Conservation (phyloP, 2,888 invertebrate species). For the Rhorus exstirpatorius region DNA sequence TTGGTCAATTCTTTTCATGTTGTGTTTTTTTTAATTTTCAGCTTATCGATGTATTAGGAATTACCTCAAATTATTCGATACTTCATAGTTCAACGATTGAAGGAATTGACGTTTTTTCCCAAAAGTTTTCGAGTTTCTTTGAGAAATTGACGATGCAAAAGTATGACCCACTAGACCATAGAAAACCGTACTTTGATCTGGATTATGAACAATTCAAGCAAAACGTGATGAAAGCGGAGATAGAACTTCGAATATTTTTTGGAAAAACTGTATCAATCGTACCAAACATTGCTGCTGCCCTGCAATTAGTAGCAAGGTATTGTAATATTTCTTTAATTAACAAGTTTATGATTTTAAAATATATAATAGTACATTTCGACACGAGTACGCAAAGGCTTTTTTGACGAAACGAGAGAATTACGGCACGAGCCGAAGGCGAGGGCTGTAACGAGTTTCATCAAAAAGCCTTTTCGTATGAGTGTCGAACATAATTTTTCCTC, state of each 20-base stretch:
- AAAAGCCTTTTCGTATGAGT: too few relatives aligned
- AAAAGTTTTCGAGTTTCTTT: constrained; percentile 90
- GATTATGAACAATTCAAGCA: constrained; percentile 92
- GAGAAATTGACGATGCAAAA: constrained; percentile 90
- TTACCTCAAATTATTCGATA: constrained; percentile 91
- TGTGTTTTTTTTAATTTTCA: constrained; percentile 83
- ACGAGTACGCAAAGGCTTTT: too few relatives aligned
- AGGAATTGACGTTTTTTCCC: constrained; percentile 91
- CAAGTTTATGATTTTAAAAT: not conserved
- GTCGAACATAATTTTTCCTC: too few relatives aligned
- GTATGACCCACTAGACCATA: constrained; percentile 94
- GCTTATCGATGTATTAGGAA: constrained; percentile 92
- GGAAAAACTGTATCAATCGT: constrained; percentile 86
- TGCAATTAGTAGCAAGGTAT: constrained; percentile 85
- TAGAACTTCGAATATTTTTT: constrained; percentile 91
- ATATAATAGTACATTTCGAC: too few relatives aligned
- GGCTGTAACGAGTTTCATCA: too few relatives aligned
- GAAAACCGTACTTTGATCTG: constrained; percentile 91
- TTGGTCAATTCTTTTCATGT: too few relatives aligned
- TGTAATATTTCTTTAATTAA: not conserved
- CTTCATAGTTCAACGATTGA: constrained; percentile 92
- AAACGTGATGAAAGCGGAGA: constrained; percentile 90
- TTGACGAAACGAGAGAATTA: too few relatives aligned
- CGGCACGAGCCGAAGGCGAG: too few relatives aligned
- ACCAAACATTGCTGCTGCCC: constrained; percentile 84